Conservation (phyloP, 2,113 vertebrate species). For the Nycticorax nycticorax region DNA sequence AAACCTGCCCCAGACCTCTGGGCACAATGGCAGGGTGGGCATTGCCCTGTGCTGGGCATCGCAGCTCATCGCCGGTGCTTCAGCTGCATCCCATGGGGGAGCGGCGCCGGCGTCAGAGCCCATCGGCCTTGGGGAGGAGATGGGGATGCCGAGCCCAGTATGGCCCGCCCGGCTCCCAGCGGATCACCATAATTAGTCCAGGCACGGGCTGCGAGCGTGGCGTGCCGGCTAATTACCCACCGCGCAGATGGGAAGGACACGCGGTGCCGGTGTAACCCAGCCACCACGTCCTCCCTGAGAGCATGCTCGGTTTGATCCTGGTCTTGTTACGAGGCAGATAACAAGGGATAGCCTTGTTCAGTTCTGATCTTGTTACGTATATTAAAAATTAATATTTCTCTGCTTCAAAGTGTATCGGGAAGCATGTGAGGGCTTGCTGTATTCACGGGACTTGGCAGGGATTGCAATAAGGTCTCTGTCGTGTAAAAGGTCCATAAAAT, state of each 20-base stretch:
- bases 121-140: not conserved
- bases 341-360: not conserved
- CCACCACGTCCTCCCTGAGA: rapidly evolving
- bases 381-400: not conserved
- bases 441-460: not conserved
- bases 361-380: not conserved
- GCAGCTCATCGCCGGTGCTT: not conserved
- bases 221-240: rapidly evolving
- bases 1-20: too few relatives aligned
- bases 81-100: not conserved
- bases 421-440: not conserved
- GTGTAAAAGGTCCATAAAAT: not conserved
- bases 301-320: not conserved
- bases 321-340: not conserved
- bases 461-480: not conserved
- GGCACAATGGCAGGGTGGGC: rapidly evolving
- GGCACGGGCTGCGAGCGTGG: not conserved
- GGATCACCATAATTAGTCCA: not conserved
- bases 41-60: not conserved
- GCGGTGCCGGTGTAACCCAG: not conserved
- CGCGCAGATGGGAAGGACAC: not conserved
- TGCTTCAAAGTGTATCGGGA: not conserved
- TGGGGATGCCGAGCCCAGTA: not conserved
- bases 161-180: rapidly evolving
- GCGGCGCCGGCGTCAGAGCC: not conserved